A percentile compares a stretch with the other conserved stretches of the same genome.
These are phyloP conservation scores for Lophura nycthemera DNA, from an alignment of 2,113 vertebrate genomes.

Conservation along the genomic window DNA sequence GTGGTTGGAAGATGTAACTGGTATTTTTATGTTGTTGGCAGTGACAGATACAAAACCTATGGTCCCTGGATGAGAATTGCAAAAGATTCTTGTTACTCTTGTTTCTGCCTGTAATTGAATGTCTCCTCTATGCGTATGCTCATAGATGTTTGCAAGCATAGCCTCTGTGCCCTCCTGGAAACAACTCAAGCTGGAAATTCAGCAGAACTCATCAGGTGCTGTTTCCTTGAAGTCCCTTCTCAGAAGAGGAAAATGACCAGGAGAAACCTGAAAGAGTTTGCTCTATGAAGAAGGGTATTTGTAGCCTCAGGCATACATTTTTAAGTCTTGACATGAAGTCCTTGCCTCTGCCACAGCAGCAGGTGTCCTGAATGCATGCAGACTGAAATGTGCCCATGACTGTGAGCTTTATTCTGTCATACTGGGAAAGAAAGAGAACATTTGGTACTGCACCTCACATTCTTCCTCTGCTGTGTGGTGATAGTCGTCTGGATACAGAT, in stretches of 20 bases:
- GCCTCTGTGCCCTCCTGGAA: neutral
- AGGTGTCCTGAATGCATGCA: neutral
- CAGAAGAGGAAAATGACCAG: neutral
- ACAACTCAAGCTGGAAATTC: neutral
- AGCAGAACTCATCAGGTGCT: no score
- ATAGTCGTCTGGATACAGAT: neutral
- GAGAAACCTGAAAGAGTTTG: neutral
- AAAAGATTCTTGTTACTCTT: neutral
- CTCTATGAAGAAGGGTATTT: neutral
- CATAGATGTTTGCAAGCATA: fast-evolving
- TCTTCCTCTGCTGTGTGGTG: neutral
- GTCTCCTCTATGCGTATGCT: fast-evolving
- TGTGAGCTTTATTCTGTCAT: neutral
- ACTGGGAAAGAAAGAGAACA: neutral
- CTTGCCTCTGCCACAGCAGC: neutral
- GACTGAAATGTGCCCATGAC: neutral
- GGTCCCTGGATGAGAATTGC: neutral
- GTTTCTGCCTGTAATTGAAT: neutral
- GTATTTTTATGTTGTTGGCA: neutral
- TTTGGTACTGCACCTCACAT: neutral
- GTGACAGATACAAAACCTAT: neutral
- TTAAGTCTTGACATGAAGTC: neutral
- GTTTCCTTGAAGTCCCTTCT: neutral
- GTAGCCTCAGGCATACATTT: neutral
- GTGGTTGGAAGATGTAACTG: neutral